A percentile compares a stretch with the other conserved stretches of the same genome.
Conservation (phyloP, 2,113 vertebrate genomes). For the Pomatostomus ruficeps region DNA sequence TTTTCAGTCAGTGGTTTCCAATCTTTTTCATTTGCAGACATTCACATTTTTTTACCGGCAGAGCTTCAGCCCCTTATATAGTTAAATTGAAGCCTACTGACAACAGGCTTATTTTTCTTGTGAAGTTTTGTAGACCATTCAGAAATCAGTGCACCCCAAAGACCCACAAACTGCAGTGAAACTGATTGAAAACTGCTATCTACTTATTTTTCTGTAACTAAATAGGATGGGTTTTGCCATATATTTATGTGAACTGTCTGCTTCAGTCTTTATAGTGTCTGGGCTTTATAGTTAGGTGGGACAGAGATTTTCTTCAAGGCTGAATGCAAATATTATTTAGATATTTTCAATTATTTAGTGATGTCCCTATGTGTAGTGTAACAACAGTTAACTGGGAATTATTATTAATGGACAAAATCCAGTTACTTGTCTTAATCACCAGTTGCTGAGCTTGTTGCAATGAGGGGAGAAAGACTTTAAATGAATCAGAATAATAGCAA, state of each 20-base stretch:
- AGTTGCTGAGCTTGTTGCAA: neutral
- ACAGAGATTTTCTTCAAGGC: neutral
- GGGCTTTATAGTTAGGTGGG: neutral
- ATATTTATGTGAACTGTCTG: neutral
- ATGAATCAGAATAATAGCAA: neutral
- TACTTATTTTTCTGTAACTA: neutral
- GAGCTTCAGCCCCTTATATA: neutral
- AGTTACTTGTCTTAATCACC: neutral
- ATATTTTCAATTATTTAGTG: neutral
- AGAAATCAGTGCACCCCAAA: neutral
- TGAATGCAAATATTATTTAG: neutral
- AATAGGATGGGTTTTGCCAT: neutral
- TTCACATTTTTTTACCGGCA: neutral
- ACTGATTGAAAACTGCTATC: neutral
- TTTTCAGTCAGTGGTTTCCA: conserved; percentile 4
- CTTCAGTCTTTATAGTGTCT: neutral
- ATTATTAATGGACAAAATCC: neutral
- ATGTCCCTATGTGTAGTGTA: neutral
- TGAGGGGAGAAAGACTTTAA: neutral
- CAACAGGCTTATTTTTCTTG: conserved; percentile 14
- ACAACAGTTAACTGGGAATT: neutral
- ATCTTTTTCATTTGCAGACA: conserved; percentile 9
- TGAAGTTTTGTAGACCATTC: neutral
- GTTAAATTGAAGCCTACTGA: conserved; percentile 17
- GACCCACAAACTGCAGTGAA: neutral